Evolutionary conservation across 2,797 vertebrate genomes (phyloP).

Genomic region (Pangasius macronema): DNA sequence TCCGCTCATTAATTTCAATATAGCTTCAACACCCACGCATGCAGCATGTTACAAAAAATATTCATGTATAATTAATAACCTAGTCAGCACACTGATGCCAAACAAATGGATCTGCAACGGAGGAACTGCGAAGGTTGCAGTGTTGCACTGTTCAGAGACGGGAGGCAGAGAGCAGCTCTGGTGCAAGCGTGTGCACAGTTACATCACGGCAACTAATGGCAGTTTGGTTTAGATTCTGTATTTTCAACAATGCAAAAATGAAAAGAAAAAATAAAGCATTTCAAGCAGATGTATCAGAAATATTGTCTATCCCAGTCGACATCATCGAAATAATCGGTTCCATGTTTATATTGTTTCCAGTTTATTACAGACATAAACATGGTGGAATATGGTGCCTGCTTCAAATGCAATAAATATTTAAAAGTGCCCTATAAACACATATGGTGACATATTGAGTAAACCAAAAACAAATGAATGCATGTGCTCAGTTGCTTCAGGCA

Average conservation of each 20-base stretch:
- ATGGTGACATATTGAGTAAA: neutral
- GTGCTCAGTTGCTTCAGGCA: neutral
- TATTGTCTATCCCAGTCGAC: neutral
- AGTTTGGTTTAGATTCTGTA: neutral
- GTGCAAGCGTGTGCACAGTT: neutral
- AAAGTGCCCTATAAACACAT: slow-evolving; percentile 11
- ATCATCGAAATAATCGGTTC: no score
- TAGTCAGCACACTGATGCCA: neutral
- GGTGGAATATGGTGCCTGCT: neutral
- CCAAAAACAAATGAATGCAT: neutral
- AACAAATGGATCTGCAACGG: neutral
- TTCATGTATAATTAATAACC: neutral
- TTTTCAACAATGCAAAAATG: neutral
- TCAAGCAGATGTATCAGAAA: neutral
- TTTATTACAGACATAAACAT: neutral
- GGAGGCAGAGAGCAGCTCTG: neutral
- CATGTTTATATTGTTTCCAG: neutral
- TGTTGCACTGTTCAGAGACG: neutral
- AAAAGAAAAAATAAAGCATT: neutral
- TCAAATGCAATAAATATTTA: slow-evolving; percentile 5
- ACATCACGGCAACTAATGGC: neutral
- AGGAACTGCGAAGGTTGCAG: neutral
- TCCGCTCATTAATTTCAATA: neutral
- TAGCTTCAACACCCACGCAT: neutral
- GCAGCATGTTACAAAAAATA: neutral